Evolutionary conservation across 2,888 invertebrate species (phyloP).

Genomic region (Tineola bisselliella): DNA sequence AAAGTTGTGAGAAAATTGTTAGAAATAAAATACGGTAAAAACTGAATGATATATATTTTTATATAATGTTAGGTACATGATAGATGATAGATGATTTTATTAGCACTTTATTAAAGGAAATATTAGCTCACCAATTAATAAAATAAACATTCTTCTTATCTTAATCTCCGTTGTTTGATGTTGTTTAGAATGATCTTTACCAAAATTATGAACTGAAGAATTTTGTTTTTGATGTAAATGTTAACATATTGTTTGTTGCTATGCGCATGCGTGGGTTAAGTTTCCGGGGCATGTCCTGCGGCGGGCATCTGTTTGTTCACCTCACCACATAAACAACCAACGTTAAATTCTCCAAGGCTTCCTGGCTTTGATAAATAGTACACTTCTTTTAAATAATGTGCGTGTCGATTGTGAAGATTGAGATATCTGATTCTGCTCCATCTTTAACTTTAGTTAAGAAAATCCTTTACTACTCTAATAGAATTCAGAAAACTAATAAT

Average conservation of each 20-base stretch:
- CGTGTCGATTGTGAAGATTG: background rate
- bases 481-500: too few species aligned
- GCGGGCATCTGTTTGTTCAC: constrained; percentile 39
- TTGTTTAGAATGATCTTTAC: too few species aligned
- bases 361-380: constrained; percentile 42
- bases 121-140: too few species aligned
- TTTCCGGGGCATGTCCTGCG: constrained; percentile 26
- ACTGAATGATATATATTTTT: too few species aligned
- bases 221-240: background rate
- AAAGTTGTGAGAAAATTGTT: background rate
- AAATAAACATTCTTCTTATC: too few species aligned
- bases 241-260: background rate
- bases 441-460: background rate
- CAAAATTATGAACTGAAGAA: too few species aligned
- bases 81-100: too few species aligned
- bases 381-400: background rate
- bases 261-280: background rate
- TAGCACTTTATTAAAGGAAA: too few species aligned
- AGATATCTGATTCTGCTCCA: background rate
- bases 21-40: background rate
- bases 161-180: too few species aligned
- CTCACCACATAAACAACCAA: constrained; percentile 27
- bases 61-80: too few species aligned
- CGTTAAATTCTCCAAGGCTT: constrained; percentile 6
- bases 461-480: too few species aligned